A percentile compares a stretch with the other conserved stretches of the same genome.
These are phyloP conservation scores for Dioctria rufipes DNA, from an alignment of 2,888 invertebrate genomes.

Conservation along the genomic window DNA sequence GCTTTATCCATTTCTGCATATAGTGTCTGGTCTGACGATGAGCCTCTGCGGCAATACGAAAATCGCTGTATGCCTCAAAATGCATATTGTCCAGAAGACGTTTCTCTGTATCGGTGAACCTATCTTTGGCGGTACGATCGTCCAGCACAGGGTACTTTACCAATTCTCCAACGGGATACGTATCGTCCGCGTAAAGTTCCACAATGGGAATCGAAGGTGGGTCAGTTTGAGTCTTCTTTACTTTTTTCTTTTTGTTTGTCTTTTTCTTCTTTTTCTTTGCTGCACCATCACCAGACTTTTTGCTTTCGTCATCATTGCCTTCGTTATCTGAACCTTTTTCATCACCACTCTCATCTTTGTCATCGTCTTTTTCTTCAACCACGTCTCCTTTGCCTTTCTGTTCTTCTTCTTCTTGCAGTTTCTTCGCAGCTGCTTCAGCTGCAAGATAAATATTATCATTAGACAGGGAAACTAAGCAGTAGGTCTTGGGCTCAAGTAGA, in stretches of 20 bases:
- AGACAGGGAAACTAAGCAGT: no score
- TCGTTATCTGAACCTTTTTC: constrained; percentile 70
- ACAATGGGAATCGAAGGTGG: constrained; percentile 91
- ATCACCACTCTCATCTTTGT: constrained; percentile 37
- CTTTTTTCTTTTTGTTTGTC: constrained; percentile 76
- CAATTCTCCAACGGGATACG: constrained; percentile 92
- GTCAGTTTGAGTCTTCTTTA: constrained; percentile 76
- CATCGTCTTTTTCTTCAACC: not conserved
- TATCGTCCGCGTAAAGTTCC: constrained; percentile 87
- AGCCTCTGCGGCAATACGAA: constrained; percentile 96
- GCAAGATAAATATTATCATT: not conserved
- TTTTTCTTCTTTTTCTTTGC: constrained; percentile 73
- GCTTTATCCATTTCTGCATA: constrained; percentile 95
- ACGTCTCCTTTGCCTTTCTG: no score
- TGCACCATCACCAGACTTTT: constrained; percentile 65
- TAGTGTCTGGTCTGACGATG: constrained; percentile 86
- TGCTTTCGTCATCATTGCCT: constrained; percentile 60
- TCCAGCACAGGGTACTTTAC: constrained; percentile 86
- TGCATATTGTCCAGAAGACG: constrained; percentile 91
- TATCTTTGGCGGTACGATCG: constrained; percentile 88
- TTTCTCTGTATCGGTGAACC: constrained; percentile 90
- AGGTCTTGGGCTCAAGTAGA: no score
- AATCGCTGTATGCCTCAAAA: constrained; percentile 94
- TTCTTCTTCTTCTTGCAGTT: constrained; percentile 61
- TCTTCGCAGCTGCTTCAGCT: constrained; percentile 69